Evolutionary conservation across 2,888 invertebrate species (phyloP), one percentile per base, ranked within the genome.

Genomic region (Clistopyga incitator): DNA sequence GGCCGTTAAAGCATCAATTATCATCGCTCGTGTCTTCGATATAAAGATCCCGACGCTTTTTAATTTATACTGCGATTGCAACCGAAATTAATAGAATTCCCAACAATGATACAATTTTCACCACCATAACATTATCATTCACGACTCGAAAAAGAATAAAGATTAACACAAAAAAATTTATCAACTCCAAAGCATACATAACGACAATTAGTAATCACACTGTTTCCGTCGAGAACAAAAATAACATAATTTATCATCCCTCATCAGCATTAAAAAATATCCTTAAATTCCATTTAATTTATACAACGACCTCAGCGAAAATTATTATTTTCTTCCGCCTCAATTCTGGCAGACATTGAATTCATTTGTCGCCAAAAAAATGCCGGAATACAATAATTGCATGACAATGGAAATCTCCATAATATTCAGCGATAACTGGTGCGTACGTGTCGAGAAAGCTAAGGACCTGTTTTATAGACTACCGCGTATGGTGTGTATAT

Each of bases 361-460:
- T 50, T 68, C 29, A 13, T n/a, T 50, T 38, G 20, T 25, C 10
- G 0, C 18, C 6, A 0, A 6, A 20, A 38, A 10, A 25, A 59
- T 6, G 15, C 15, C 18, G 13, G n/a, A 68, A 34, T 4, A 29
- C 25, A 77, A 81, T 81, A 67, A 79, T 67, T 72, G 76, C 45
- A 50, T 52, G 50, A 75, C 72, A 70, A 82, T 74, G 29, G 67
- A 23, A 64, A 54, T 59, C 6, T 23, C 8, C 10, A 25, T 47
- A 64, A 64, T 38, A 75, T 75, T 75, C 74, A 64, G 20, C 61
- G 47, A n/a, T 65, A 81, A 76, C 61, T 61, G 47, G 45, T 47
- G 54, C 61, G 50, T 76, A 76, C 79, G 79, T 72, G 79, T 80
- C 45, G 72, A 68, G 79, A 76, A 64, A 80, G 72, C 56, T 25